phyloP scores from a whole-genome alignment of 2,888 invertebrate species.

The Luperina nickerlii region DNA sequence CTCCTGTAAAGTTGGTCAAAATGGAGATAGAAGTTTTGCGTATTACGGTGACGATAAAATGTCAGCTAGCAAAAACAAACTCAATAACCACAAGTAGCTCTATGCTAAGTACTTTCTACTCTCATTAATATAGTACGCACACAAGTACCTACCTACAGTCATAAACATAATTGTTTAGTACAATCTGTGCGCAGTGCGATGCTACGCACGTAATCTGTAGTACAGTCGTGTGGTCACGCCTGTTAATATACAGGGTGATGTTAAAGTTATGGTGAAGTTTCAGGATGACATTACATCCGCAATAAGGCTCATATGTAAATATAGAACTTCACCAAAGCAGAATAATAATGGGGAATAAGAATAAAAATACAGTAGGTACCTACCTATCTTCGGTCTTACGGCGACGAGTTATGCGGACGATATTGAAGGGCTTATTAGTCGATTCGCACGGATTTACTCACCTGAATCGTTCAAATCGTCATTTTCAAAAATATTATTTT shows the following conservation, averaged over 20 bases:
- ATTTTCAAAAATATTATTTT: too few relatives aligned
- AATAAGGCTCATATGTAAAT: neutral
- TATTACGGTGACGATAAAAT: neutral
- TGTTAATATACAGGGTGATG: constrained; percentile 73
- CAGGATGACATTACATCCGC: neutral
- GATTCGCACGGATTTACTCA: too few relatives aligned
- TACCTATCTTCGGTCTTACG: too few relatives aligned
- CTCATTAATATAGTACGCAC: constrained; percentile 30
- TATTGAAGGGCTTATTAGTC: too few relatives aligned
- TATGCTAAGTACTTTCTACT: constrained; percentile 25
- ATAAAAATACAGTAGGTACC: too few relatives aligned
- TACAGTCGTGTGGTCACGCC: constrained; percentile 84
- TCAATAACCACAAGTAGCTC: neutral
- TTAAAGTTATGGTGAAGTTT: neutral
- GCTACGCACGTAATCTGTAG: constrained; percentile 82
- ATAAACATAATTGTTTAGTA: constrained; percentile 78
- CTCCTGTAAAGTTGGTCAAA: too few relatives aligned
- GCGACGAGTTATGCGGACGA: too few relatives aligned
- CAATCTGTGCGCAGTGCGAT: constrained; percentile 79
- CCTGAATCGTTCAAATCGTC: too few relatives aligned
- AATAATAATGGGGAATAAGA: neutral
- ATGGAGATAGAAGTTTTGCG: too few relatives aligned
- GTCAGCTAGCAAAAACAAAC: neutral
- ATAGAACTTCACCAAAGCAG: neutral
- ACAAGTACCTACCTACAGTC: constrained; percentile 41